These are phyloP conservation scores for Exocentrus adspersus DNA, from an alignment of 2,888 invertebrate species.

Conservation along the genomic window DNA sequence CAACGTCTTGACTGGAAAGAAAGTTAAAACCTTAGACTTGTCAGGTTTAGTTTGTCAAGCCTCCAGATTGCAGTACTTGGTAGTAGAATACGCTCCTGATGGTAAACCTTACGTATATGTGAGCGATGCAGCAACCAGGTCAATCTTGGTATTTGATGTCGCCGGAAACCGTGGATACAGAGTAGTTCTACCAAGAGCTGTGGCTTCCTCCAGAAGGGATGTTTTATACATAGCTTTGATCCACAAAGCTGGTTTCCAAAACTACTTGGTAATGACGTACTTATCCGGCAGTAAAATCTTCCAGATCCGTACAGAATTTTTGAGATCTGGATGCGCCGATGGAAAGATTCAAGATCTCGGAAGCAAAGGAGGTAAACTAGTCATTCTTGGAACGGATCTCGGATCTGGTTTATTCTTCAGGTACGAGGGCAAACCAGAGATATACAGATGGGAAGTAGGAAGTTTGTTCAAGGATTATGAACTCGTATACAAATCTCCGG, in stretches of 20 bases:
- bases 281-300: slow-evolving; percentile 71
- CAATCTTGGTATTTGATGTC: slow-evolving; percentile 75
- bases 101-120: slow-evolving; percentile 73
- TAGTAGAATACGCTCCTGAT: slow-evolving; percentile 72
- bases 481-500: slow-evolving; percentile 66
- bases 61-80: slow-evolving; percentile 75
- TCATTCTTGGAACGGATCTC: slow-evolving; percentile 72
- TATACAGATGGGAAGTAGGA: slow-evolving; percentile 70
- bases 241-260: slow-evolving; percentile 66
- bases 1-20: slow-evolving; percentile 63
- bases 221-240: slow-evolving; percentile 75
- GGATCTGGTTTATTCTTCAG: slow-evolving; percentile 70
- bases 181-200: slow-evolving; percentile 70
- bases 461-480: slow-evolving; percentile 63
- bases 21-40: slow-evolving; percentile 72
- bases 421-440: slow-evolving; percentile 68
- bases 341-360: slow-evolving; percentile 68
- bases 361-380: slow-evolving; percentile 67
- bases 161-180: slow-evolving; percentile 71
- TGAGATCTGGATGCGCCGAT: slow-evolving; percentile 69
- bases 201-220: slow-evolving; percentile 67
- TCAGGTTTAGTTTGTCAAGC: slow-evolving; percentile 68
- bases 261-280: slow-evolving; percentile 71
- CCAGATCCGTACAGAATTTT: slow-evolving; percentile 71
- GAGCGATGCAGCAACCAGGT: slow-evolving; percentile 75